Conservation (phyloP, 2,797 vertebrate species). For the Poeciliopsis presidionis region DNA sequence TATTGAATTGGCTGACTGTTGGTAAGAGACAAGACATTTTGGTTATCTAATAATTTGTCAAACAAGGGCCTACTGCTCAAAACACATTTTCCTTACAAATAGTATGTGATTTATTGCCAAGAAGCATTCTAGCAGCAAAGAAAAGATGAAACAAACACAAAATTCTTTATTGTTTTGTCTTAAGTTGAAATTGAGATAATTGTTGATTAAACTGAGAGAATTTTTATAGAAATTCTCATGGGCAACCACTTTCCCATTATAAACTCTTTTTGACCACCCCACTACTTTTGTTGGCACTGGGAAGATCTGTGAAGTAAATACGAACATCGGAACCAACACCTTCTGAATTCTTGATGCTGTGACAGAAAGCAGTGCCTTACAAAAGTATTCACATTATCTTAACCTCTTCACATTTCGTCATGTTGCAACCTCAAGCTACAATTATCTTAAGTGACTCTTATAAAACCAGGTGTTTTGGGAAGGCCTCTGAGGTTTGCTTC, state of each 20-base stretch:
- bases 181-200: not conserved
- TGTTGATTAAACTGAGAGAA: not conserved
- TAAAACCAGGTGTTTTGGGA: not conserved
- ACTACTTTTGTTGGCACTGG: not conserved
- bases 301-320: not conserved
- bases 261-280: not conserved
- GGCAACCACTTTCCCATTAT: not conserved
- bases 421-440: not conserved
- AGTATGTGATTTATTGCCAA: not conserved
- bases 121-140: not conserved
- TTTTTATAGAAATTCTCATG: not conserved
- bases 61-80: not conserved
- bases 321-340: not conserved
- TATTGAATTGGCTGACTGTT: not conserved
- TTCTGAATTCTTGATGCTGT: not conserved
- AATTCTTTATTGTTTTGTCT: not conserved
- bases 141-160: not conserved
- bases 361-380: not conserved
- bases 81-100: not conserved
- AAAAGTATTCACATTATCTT: not conserved
- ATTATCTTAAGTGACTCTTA: not conserved
- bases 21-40: not conserved
- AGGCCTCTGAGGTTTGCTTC: not conserved
- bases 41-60: not conserved
- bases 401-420: not conserved